Percentiles rank a stretch among this genome's conserved stretches.
Conservation (phyloP, 2,797 vertebrate species). For the Coracias cyanogaster region DNA sequence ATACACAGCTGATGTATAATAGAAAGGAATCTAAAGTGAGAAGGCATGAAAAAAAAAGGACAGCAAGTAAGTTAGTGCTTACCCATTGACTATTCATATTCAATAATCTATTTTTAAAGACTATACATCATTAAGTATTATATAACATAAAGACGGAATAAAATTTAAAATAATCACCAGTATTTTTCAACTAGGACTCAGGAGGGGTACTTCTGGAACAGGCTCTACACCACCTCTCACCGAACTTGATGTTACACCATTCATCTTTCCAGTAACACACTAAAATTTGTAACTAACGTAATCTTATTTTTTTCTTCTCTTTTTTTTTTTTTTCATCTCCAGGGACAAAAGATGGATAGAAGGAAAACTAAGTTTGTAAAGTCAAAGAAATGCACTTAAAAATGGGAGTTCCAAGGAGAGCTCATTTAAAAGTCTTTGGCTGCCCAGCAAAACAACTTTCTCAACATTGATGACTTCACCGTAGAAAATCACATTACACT, state of each 20-base stretch:
- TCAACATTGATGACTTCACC: background rate
- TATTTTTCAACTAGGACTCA: background rate
- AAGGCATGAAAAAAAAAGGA: background rate
- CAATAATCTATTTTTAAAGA: background rate
- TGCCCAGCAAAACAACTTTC: background rate
- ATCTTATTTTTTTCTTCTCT: background rate
- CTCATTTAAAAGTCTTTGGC: background rate
- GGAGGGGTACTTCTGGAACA: background rate
- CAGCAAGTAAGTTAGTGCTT: background rate
- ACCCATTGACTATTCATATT: background rate
- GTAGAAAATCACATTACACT: background rate
- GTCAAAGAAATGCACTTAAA: background rate
- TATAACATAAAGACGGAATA: background rate
- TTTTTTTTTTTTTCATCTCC: background rate
- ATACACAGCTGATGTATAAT: background rate
- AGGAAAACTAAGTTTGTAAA: background rate
- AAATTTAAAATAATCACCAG: background rate
- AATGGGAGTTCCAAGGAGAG: background rate
- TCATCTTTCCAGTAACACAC: background rate
- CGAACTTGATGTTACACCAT: background rate
- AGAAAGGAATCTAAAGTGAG: background rate
- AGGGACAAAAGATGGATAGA: background rate
- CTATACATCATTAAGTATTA: background rate
- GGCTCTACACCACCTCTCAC: background rate
- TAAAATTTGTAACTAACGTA: background rate